Conservation (phyloP, 2,113 vertebrate genomes). For the Zosterops borbonicus region DNA sequence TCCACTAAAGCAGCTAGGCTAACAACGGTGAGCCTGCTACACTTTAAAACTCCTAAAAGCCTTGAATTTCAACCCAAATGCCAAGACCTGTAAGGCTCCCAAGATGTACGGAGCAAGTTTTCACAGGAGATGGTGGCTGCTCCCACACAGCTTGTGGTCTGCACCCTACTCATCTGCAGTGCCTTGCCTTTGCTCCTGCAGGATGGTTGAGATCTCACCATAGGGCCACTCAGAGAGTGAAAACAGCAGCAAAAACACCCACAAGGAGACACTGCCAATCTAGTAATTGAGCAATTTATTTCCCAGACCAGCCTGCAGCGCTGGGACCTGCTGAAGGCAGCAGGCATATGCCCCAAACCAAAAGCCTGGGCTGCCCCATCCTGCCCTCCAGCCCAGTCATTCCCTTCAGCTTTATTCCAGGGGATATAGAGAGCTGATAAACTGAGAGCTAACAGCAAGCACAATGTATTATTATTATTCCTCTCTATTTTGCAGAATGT, state of each 20-base stretch:
- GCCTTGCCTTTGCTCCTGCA: neutral
- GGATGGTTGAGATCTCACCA: neutral
- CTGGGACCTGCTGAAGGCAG: neutral
- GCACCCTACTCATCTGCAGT: rapidly evolving
- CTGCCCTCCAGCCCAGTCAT: neutral
- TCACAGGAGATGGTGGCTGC: neutral
- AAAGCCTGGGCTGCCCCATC: neutral
- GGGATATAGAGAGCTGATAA: neutral
- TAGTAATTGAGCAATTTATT: neutral
- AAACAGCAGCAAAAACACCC: neutral
- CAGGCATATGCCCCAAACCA: rapidly evolving
- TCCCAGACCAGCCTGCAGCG: rapidly evolving
- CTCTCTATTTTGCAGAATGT: neutral
- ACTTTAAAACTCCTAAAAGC: neutral
- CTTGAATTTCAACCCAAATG: neutral
- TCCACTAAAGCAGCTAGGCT: neutral
- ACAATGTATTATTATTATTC: neutral
- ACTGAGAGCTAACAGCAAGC: neutral
- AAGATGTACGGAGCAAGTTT: neutral
- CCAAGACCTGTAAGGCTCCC: neutral
- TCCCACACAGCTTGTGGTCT: neutral
- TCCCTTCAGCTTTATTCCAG: neutral
- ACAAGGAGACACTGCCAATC: neutral
- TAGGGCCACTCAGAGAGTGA: neutral
- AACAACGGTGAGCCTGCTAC: neutral